These are phyloP conservation scores for Amblyjoppa fuscipennis DNA, from an alignment of 2,888 invertebrate genomes.

Conservation along the genomic window DNA sequence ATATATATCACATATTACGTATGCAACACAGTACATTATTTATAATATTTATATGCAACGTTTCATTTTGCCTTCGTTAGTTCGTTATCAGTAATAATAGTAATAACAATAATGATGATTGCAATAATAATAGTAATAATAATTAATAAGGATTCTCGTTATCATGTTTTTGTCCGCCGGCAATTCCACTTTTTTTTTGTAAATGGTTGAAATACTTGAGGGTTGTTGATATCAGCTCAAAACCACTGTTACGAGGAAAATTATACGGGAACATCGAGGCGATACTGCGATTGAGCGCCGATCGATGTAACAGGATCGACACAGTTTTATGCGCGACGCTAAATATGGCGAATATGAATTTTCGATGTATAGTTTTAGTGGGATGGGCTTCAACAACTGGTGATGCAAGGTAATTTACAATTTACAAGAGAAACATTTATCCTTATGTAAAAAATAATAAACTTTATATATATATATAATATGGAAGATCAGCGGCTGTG, in stretches of 20 bases:
- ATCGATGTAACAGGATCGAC: slow-evolving; percentile 24
- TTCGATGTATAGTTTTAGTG: slow-evolving; percentile 59
- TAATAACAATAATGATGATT: not conserved
- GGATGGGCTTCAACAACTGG: slow-evolving; percentile 21
- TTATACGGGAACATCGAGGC: slow-evolving; percentile 34
- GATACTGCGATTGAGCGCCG: slow-evolving; percentile 9
- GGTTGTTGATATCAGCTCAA: slow-evolving; percentile 29
- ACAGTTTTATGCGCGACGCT: slow-evolving; percentile 13
- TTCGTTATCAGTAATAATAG: slow-evolving; percentile 47
- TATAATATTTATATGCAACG: slow-evolving; percentile 71
- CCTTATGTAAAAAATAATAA: slow-evolving; percentile 16
- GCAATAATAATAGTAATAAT: not conserved
- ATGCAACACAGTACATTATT: slow-evolving; percentile 64
- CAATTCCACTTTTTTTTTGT: slow-evolving; percentile 22
- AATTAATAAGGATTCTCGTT: slow-evolving; percentile 9
- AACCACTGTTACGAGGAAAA: not conserved
- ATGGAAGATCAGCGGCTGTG: slow-evolving; percentile 21
- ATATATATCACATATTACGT: slow-evolving; percentile 69
- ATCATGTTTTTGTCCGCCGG: not conserved
- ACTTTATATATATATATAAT: slow-evolving; percentile 47
- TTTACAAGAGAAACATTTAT: slow-evolving; percentile 32
- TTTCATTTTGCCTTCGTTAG: slow-evolving; percentile 60
- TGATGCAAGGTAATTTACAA: slow-evolving; percentile 23
- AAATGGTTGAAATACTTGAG: slow-evolving; percentile 32
- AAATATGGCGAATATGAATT: slow-evolving; percentile 48